Evolutionary conservation across 2,888 invertebrate species (phyloP), one percentile per base, ranked within the genome.

Genomic region (Sericinus montela): DNA sequence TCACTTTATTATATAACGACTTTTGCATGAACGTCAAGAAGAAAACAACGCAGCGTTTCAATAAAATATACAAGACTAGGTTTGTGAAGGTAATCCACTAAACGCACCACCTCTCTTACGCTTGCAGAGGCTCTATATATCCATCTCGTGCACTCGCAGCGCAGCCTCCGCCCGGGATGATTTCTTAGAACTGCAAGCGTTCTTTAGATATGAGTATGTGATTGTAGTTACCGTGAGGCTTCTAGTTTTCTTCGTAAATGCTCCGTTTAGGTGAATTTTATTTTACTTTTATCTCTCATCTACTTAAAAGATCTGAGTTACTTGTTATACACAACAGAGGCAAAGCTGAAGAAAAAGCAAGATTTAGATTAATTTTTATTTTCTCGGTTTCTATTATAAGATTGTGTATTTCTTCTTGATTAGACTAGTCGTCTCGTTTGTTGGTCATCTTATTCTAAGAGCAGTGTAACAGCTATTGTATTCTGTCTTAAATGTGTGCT

Each of bases 21-120:
- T 25, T 25, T 8, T 25, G 8, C 25, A 25, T 6, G 7, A 25
- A 19, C 19, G 62, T 57, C 62, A 63, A 67, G 55, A 63, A 57
- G 60, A 67, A 55, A 52, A 63, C 60, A 58, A 61, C 57, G 53
- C 56, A 62, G 59, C 65, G 64, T 67, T 69, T 69, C 67, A 69
- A 72, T 69, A 72, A 69, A 69, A 68, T 60, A 67, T 65, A 64
- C 56, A 58, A 65, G 54, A 58, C 60, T 63, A 65, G 58, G 54
- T 62, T 67, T 57, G 67, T 72, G 81, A 80, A 81, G 80, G 81
- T 68, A 72, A 82, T 78, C 82, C 67, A 80, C 72, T 76, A 68
- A 62, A 50, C 37, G 48, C 53, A 56, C 56, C 52, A 53, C 76
- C 72, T 56, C 57, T 29, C 53, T 78, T 62, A 7, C 59, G 49